phyloP scores from a whole-genome alignment of 2,113 vertebrate species.

The Psephotus haematonotus region DNA sequence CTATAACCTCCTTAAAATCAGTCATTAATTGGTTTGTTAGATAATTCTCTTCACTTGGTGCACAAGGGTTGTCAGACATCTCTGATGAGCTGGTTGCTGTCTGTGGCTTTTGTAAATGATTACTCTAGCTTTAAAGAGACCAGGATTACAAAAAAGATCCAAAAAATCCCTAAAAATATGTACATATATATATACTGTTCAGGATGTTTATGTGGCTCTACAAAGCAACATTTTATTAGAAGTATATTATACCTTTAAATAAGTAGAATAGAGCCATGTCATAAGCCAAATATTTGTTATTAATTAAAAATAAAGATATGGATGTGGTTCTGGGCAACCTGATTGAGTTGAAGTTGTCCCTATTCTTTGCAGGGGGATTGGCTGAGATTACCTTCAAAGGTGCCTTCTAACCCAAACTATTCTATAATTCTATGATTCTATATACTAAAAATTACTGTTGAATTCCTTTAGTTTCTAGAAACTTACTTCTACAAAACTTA shows the following conservation, averaged over 20 bases:
- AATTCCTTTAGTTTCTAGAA: not conserved
- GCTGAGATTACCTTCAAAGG: no score
- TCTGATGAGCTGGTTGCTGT: not conserved
- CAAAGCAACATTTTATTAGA: not conserved
- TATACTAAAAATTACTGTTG: not conserved
- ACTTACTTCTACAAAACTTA: not conserved
- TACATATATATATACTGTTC: not conserved
- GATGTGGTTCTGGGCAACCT: no score
- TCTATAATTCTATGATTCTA: no score
- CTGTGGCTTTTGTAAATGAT: not conserved
- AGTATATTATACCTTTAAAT: not conserved
- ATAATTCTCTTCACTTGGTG: not conserved
- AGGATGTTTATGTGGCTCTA: accelerated
- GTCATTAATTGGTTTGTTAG: not conserved
- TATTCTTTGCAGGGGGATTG: no score
- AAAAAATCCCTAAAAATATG: not conserved
- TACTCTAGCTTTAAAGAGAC: not conserved
- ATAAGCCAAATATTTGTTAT: not conserved
- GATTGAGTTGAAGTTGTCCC: no score
- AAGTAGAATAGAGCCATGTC: not conserved
- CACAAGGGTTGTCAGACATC: not conserved
- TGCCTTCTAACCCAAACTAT: no score
- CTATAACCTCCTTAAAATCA: not conserved
- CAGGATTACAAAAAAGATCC: not conserved
- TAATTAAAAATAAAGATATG: not conserved